Percentiles rank a stretch among this genome's conserved stretches.
phyloP scores from a whole-genome alignment of 1,140 invertebrate genomes.

The Conus ventricosus region DNA sequence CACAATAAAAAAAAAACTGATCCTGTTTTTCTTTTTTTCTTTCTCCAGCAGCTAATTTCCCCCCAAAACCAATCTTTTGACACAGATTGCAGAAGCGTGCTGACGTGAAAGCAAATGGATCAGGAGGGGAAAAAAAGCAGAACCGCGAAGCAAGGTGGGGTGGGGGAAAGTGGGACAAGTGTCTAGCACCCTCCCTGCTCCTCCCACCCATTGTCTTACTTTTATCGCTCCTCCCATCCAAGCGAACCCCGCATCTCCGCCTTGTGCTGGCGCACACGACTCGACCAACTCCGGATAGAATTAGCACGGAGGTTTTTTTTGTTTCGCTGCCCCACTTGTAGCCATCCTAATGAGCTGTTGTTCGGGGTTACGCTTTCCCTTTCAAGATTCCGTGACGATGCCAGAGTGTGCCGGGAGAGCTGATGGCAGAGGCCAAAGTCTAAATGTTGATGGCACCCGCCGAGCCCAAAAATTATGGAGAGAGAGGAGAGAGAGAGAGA shows the following conservation, averaged over 20 bases:
- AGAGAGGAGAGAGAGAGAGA: background rate
- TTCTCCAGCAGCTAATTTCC: background rate
- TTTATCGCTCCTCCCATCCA: conserved; percentile 4
- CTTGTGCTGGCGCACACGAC: conserved; percentile 14
- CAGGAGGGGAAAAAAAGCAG: background rate
- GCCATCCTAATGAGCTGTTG: conserved; percentile 10
- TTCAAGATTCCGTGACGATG: conserved; percentile 10
- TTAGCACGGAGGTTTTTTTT: conserved; percentile 9
- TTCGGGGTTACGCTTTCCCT: background rate
- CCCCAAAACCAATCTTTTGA: too few species aligned
- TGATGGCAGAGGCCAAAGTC: background rate
- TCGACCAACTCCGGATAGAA: background rate
- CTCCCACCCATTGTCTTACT: conserved; percentile 23
- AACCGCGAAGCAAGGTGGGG: background rate
- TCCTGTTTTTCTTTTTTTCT: too few species aligned
- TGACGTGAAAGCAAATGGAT: conserved; percentile 11
- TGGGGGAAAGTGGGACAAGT: background rate
- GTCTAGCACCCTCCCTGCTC: background rate
- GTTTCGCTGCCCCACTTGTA: background rate
- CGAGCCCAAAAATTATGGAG: conserved; percentile 1
- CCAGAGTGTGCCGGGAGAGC: background rate
- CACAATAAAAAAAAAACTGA: background rate
- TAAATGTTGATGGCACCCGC: conserved; percentile 8
- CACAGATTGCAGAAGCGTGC: conserved; percentile 3
- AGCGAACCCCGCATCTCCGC: background rate